A percentile compares a stretch with the other conserved stretches of the same genome.
Evolutionary conservation across 2,888 invertebrate species (phyloP).

Genomic region (Drosophila rubida): DNA sequence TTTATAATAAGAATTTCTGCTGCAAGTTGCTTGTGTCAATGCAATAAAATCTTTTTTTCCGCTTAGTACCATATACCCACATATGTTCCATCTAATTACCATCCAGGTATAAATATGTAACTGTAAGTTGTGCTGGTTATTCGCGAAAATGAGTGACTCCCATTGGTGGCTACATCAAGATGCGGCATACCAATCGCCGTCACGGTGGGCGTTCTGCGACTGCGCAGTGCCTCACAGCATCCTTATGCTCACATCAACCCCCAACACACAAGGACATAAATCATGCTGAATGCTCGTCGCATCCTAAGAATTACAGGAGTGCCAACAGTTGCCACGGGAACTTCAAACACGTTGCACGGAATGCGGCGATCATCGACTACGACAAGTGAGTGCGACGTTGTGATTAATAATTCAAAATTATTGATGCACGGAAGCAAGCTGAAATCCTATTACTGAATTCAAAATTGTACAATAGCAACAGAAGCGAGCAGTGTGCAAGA

Average conservation of each 20-base stretch:
- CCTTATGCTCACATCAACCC: slow-evolving; percentile 51
- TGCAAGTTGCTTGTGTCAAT: no score
- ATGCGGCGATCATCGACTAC: slow-evolving; percentile 54
- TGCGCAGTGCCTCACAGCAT: slow-evolving; percentile 71
- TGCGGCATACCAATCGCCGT: slow-evolving; percentile 48
- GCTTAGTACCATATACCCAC: neutral
- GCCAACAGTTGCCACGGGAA: slow-evolving; percentile 65
- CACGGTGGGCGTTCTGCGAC: slow-evolving; percentile 61
- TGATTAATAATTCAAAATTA: slow-evolving; percentile 72
- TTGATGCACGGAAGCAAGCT: slow-evolving; percentile 60
- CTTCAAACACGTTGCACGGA: slow-evolving; percentile 59
- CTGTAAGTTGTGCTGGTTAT: neutral
- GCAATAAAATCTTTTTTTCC: no score
- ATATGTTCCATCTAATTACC: neutral
- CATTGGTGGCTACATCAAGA: slow-evolving; percentile 36
- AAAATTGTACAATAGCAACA: slow-evolving; percentile 31
- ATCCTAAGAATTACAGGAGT: slow-evolving; percentile 22
- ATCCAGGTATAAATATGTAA: neutral
- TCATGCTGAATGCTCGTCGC: slow-evolving; percentile 22
- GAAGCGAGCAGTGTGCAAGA: slow-evolving; percentile 41
- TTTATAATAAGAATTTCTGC: no score
- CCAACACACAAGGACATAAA: slow-evolving; percentile 32
- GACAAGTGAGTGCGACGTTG: slow-evolving; percentile 53
- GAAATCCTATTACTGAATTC: slow-evolving; percentile 58
- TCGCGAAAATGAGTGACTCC: neutral